Conservation (phyloP, 2,113 vertebrate species). For the Erythrolamprus reginae region DNA sequence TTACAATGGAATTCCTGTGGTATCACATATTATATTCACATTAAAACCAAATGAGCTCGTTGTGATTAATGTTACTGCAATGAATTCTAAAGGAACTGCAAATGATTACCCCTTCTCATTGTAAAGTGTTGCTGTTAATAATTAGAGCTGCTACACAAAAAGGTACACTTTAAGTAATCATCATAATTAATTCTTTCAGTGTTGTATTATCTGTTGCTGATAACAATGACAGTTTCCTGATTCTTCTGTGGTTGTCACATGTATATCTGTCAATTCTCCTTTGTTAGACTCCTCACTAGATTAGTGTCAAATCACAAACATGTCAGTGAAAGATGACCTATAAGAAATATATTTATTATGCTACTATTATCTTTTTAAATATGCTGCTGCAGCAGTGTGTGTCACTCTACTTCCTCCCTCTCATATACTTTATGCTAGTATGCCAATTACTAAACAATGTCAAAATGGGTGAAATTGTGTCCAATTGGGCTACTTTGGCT, state of each 20-base stretch:
- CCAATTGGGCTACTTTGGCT: neutral
- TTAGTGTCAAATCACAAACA: slow-evolving; percentile 51
- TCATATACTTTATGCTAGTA: neutral
- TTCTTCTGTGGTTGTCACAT: slow-evolving; percentile 46
- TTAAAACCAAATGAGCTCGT: slow-evolving; percentile 63
- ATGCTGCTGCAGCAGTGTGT: slow-evolving; percentile 23
- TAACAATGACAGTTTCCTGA: slow-evolving; percentile 48
- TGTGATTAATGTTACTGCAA: slow-evolving; percentile 58
- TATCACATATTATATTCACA: slow-evolving; percentile 54
- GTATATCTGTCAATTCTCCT: slow-evolving; percentile 40
- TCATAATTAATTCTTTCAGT: slow-evolving; percentile 51
- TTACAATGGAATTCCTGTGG: slow-evolving; percentile 47
- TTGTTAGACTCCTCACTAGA: slow-evolving; percentile 37
- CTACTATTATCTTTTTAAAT: slow-evolving; percentile 1
- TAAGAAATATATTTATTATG: slow-evolving; percentile 29
- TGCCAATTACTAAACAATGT: neutral
- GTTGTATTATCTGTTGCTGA: slow-evolving; percentile 49
- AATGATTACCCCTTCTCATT: slow-evolving; percentile 59
- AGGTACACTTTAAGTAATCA: slow-evolving; percentile 64
- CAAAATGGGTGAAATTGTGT: neutral
- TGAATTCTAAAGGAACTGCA: slow-evolving; percentile 64
- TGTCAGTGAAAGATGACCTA: slow-evolving; percentile 48
- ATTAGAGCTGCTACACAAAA: slow-evolving; percentile 66
- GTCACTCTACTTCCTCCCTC: neutral
- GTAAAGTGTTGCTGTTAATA: slow-evolving; percentile 60